These are phyloP conservation scores for Carassius gibelio DNA, from an alignment of 2,113 vertebrate genomes.

Conservation along the genomic window DNA sequence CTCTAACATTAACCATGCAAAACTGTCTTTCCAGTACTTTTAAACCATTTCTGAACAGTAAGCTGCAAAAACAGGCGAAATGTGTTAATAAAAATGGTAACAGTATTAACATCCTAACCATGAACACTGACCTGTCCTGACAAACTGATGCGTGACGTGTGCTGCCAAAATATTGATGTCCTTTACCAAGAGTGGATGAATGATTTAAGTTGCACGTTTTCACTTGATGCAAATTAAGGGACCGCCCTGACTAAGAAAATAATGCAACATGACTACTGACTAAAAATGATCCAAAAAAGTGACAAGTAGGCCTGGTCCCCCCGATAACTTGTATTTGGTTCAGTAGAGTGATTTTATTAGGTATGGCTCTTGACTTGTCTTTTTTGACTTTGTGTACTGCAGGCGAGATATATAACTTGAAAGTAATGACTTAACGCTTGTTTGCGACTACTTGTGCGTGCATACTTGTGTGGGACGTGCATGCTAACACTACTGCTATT, in stretches of 20 bases:
- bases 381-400: background rate
- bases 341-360: background rate
- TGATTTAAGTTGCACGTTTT: background rate
- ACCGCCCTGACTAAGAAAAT: background rate
- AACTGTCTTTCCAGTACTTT: background rate
- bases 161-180: background rate
- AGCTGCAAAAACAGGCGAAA: background rate
- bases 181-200: background rate
- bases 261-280: background rate
- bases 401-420: background rate
- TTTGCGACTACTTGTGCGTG: background rate
- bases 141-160: background rate
- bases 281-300: background rate
- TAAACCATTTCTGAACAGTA: background rate
- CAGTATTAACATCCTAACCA: background rate
- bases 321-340: too few species aligned
- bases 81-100: constrained; percentile 3
- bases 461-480: too few species aligned
- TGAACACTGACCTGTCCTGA: background rate
- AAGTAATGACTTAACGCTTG: background rate
- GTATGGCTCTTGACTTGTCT: background rate
- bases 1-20: too few species aligned
- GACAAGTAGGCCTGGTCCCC: background rate
- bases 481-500: too few species aligned
- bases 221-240: background rate